Evolutionary conservation across 2,888 invertebrate species (phyloP), one percentile per base, ranked within the genome.

Genomic region (Liposcelis brunnea): DNA sequence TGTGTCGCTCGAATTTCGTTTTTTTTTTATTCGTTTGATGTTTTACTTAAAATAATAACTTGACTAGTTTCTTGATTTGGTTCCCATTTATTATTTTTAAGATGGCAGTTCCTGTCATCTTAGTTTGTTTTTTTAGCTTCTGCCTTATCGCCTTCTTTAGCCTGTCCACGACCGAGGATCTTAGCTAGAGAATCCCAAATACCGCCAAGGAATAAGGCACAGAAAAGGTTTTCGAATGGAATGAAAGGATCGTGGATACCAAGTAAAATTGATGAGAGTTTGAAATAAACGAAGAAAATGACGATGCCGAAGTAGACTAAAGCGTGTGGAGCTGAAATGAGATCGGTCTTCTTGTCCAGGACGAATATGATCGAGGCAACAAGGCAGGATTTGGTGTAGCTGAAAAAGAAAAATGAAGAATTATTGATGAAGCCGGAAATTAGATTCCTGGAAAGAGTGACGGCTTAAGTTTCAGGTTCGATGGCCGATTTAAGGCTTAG

Each of bases 181-280:
- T 85, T 83, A 50, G 86, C 84, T 58, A 97, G 70, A 32, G 93
- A 91, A 67, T 99, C 98, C 87, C 94, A 95, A 61, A 98, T 85
- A 45, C 98, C 98, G 34, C 98, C 98, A 65, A 98, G 77, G 71
- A 91, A 91, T 44, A 95, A 68, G 16, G 95, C 93, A 62, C 94
- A 97, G 69, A 89, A 83, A 47, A 99, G 71, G 64, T 99, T 99
- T 70, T 99, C 98, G 61, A 98, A 93, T 11, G 98, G 98, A 57
- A 91, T 79, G 67, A 99, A 97, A 33, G 98, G 98, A 70, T 99
- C 98, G 61, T 93, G 91, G 57, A 98, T 95, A 54, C 94, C 93
- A 56, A 98, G 72, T 47, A 99, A 69, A 57, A 98, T 83, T 7
- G 95, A 93, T 16, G 94, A 93, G 49, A 98, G 64, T 76, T 90